Evolutionary conservation across 2,888 invertebrate species (phyloP).

Genomic region (Philopedon plagiatum): DNA sequence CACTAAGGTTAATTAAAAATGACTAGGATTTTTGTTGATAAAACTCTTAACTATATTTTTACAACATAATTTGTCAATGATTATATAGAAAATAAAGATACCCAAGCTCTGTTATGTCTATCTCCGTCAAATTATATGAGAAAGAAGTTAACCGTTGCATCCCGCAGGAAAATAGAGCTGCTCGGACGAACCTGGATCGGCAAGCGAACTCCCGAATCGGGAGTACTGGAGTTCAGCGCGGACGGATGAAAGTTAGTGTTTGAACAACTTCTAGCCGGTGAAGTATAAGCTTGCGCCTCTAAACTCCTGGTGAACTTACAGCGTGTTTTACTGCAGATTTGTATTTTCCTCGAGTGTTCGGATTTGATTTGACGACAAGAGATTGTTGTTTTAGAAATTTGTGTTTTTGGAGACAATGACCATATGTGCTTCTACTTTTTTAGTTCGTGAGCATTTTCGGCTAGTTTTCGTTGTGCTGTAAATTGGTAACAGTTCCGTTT

Average conservation of each 20-base stretch:
- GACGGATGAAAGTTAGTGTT: conserved; percentile 43
- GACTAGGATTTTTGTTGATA: no score
- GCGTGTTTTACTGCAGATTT: conserved; percentile 43
- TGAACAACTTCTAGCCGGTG: conserved; percentile 39
- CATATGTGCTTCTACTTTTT: conserved; percentile 9
- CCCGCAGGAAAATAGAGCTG: conserved; percentile 33
- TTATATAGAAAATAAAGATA: no score
- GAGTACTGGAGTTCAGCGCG: conserved; percentile 44
- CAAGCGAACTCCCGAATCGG: conserved; percentile 42
- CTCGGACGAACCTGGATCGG: conserved; percentile 36
- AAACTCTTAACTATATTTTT: no score
- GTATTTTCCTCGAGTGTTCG: conserved; percentile 29
- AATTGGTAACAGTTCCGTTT: conserved; percentile 24
- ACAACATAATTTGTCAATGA: no score
- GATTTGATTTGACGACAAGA: conserved; percentile 6
- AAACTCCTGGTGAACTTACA: conserved; percentile 14
- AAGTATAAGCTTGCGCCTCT: conserved; percentile 33
- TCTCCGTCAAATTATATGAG: background rate
- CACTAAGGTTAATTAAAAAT: no score
- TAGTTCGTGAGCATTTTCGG: background rate
- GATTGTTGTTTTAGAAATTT: conserved; percentile 6
- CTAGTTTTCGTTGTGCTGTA: conserved; percentile 5
- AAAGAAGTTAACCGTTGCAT: conserved; percentile 18
- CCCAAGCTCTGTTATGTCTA: no score
- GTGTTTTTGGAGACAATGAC: conserved; percentile 25